Percentiles rank a stretch among this genome's conserved stretches.
Conservation (phyloP, 2,113 vertebrate species). For the Vicugna pacos region DNA sequence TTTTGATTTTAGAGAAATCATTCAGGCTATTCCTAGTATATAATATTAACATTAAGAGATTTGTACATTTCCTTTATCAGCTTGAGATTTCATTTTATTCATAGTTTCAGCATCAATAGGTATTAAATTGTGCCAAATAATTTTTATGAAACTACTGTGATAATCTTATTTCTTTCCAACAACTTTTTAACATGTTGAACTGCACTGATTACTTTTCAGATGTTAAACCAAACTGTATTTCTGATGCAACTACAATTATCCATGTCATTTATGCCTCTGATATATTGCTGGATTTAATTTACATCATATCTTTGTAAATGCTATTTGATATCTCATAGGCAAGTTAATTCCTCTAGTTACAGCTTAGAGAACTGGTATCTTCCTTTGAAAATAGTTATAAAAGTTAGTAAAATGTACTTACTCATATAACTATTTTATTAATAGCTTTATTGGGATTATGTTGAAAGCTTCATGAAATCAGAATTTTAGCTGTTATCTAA, state of each 20-base stretch:
- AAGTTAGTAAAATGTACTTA: background rate
- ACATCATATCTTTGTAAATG: background rate
- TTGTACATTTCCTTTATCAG: background rate
- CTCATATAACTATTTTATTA: background rate
- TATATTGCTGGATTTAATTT: background rate
- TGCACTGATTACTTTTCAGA: background rate
- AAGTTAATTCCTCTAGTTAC: background rate
- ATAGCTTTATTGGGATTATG: background rate
- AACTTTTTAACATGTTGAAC: background rate
- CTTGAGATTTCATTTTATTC: background rate
- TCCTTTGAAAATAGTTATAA: background rate
- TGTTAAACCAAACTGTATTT: background rate
- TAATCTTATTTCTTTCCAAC: background rate
- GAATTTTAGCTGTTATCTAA: background rate
- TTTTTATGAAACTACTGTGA: background rate
- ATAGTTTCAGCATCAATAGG: background rate
- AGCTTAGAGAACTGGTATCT: background rate
- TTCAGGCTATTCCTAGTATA: background rate
- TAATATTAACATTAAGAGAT: background rate
- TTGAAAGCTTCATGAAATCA: background rate
- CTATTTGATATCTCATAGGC: background rate
- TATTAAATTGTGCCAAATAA: background rate
- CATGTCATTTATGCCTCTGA: background rate
- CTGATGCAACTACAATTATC: background rate
- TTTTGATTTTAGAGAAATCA: background rate